phyloP scores from a whole-genome alignment of 1,140 invertebrate species.

The Neotoxoptera formosana region DNA sequence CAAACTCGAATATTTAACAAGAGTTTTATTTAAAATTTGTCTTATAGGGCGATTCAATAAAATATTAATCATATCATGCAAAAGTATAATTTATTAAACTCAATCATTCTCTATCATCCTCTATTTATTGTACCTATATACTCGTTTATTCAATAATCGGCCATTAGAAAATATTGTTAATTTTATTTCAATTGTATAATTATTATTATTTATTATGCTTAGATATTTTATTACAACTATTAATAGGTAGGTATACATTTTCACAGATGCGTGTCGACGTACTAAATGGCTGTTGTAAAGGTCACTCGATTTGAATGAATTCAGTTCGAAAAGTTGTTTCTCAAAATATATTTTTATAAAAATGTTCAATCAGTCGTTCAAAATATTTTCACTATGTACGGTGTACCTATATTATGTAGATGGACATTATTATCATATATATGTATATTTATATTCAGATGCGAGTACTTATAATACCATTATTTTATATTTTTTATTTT shows the following conservation, averaged over 20 bases:
- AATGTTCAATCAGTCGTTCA: not conserved
- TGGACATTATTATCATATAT: no score
- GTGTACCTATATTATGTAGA: no score
- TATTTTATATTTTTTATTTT: no score
- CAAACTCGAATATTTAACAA: not conserved
- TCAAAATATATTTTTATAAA: not conserved
- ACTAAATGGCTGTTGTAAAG: not conserved
- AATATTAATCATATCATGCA: not conserved
- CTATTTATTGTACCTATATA: not conserved
- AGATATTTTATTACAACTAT: not conserved
- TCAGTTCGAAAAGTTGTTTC: not conserved
- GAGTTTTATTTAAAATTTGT: not conserved
- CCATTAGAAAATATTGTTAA: not conserved
- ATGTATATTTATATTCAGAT: not conserved
- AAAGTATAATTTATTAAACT: not conserved
- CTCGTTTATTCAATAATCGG: not conserved
- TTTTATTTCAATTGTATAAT: not conserved
- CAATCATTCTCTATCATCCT: not conserved
- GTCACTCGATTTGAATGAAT: not conserved
- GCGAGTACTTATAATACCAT: not conserved
- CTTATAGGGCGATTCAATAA: not conserved
- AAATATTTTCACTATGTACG: not conserved
- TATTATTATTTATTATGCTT: not conserved
- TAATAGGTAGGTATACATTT: no score
- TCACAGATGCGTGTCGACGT: not conserved